Evolutionary conservation across 2,113 vertebrate species (phyloP), one percentile per base, ranked within the genome.

Genomic region (Tautogolabrus adspersus): DNA sequence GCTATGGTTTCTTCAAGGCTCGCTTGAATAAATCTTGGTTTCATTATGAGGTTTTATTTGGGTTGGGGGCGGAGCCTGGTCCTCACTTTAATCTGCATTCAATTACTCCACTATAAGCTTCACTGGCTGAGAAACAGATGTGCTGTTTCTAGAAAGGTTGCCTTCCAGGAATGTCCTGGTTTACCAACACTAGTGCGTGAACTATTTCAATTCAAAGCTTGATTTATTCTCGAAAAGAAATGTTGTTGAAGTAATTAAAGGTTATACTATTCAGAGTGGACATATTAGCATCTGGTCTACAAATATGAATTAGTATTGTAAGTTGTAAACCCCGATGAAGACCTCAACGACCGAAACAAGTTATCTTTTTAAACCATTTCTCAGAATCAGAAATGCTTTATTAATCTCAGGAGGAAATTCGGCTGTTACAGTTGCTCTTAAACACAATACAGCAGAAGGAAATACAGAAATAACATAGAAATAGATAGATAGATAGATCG

Each of bases 131-230:
- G 66, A 75, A 77, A 55, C 76, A 82, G 22, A 77, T 75, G 79
- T 66, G 57, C 51, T 5, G 46, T 77, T 79, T 72, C 70, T 78
- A 83, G 76, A 83, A 78, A 82, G 72, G 38, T 5, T 16, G 49
- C 60, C 8, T 26, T 83, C 74, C 71, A 81, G 46, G 75, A 82
- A 82, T 21, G 23, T 40, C 22, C 12, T 38, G 0, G 34, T 64
- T 40, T 12, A 26, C 30, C 5, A 21, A 34, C 23, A 62, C 13
- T 12, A 7, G 9, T 21, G 34, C 65, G 47, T 60, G 37, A 71
- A 18, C 13, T 19, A 73, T 77, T 21, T 71, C 3, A 72, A 34
- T 11, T 1, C 2, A 62, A 52, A 21, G 10, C 38, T 26, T 26
- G 1, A 26, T 26, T 26, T 26, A 26, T 26, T 26, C 26, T 26